phyloP scores from a whole-genome alignment of 2,888 invertebrate genomes.

The Drosophila buzzatii region DNA sequence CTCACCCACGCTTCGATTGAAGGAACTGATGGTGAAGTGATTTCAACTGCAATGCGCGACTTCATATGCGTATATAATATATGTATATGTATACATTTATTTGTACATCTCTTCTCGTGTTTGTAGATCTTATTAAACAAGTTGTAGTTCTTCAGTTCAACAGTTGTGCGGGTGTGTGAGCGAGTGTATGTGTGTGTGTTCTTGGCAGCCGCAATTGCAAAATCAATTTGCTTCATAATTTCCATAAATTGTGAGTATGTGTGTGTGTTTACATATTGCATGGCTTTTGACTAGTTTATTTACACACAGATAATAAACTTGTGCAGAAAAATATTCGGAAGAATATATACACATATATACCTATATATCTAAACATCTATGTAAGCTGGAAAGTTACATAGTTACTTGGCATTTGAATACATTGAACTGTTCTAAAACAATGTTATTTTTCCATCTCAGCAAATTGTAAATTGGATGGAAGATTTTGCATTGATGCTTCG shows the following conservation, averaged over 20 bases:
- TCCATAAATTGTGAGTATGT: slow-evolving; percentile 40
- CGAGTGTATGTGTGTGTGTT: slow-evolving; percentile 5
- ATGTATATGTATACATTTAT: slow-evolving; percentile 5
- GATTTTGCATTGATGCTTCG: not conserved
- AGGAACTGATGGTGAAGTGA: slow-evolving; percentile 47
- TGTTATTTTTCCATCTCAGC: slow-evolving; percentile 6
- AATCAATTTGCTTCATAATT: slow-evolving; percentile 57
- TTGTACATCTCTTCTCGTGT: slow-evolving; percentile 31
- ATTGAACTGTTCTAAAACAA: slow-evolving; percentile 8
- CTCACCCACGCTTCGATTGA: slow-evolving; percentile 3
- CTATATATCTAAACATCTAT: not conserved
- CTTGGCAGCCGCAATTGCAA: slow-evolving; percentile 42
- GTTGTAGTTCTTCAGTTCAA: slow-evolving; percentile 37
- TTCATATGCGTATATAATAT: not conserved
- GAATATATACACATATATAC: not conserved
- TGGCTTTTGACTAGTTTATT: slow-evolving; percentile 23
- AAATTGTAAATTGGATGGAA: not conserved
- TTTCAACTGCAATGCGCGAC: slow-evolving; percentile 43
- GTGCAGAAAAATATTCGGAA: not conserved
- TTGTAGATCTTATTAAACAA: slow-evolving; percentile 54
- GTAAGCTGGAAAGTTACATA: no score
- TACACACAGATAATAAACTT: slow-evolving; percentile 9
- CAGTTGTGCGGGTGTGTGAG: slow-evolving; percentile 2
- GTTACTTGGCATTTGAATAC: not conserved
- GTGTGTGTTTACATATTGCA: slow-evolving; percentile 12